Conservation (phyloP, 2,888 invertebrate species). For the Terebella lapidaria region DNA sequence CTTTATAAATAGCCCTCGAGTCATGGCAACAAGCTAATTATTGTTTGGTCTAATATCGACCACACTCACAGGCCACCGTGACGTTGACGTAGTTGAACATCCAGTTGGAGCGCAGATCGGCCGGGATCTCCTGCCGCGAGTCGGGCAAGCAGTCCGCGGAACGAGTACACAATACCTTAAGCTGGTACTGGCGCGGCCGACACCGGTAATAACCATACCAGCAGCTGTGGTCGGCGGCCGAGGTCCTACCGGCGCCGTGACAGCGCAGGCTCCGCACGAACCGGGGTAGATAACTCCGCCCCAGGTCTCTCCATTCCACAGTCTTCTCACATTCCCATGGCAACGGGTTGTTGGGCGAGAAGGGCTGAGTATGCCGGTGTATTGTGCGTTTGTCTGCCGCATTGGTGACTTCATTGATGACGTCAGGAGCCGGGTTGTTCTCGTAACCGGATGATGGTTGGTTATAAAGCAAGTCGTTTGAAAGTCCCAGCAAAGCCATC, state of each 20-base stretch:
- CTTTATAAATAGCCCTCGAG: no score
- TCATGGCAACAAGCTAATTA: no score
- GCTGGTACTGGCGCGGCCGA: not conserved
- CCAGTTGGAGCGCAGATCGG: not conserved
- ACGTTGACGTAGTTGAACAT: not conserved
- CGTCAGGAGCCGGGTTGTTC: no score
- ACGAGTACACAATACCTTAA: not conserved
- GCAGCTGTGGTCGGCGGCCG: no score
- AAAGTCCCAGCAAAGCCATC: no score
- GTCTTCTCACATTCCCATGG: not conserved
- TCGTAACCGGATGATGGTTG: no score
- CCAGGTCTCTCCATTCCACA: not conserved
- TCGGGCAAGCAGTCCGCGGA: not conserved
- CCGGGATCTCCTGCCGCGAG: not conserved
- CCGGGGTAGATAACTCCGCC: not conserved
- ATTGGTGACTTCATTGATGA: no score
- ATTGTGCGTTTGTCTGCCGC: no score
- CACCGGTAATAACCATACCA: not conserved
- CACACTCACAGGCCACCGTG: not conserved
- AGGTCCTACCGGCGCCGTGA: no score
- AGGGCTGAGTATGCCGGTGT: no score
- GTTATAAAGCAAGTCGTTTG: no score
- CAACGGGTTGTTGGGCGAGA: not conserved
- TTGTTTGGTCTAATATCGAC: no score
- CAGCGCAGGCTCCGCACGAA: not conserved